phyloP scores from a whole-genome alignment of 1,140 invertebrate species.

The Temnothorax curvispinosus region DNA sequence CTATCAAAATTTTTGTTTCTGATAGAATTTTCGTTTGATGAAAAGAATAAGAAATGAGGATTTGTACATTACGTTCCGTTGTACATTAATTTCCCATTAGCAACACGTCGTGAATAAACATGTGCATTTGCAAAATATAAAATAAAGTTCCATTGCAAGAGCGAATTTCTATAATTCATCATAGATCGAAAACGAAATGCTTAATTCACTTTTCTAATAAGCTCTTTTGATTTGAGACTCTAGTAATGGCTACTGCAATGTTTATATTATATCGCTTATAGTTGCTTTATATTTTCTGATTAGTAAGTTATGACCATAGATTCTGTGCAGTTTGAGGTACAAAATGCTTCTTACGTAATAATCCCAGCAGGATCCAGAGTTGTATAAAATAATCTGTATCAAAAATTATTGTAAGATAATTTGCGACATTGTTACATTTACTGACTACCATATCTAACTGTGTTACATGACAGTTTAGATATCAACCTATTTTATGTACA shows the following conservation, averaged over 20 bases:
- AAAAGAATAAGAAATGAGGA: neutral
- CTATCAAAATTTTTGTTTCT: neutral
- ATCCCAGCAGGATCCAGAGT: slow-evolving; percentile 52
- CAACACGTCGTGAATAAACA: neutral
- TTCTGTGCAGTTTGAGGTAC: slow-evolving; percentile 55
- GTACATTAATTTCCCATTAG: slow-evolving; percentile 20
- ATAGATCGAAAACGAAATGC: neutral
- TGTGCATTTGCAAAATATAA: neutral
- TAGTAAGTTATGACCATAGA: slow-evolving; percentile 65
- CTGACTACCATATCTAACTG: slow-evolving; percentile 29
- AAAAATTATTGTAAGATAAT: slow-evolving; percentile 60
- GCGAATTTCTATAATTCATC: slow-evolving; percentile 36
- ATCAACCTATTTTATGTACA: slow-evolving; percentile 54
- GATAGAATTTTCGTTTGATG: neutral
- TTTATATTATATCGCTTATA: slow-evolving; percentile 35
- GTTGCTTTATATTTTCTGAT: slow-evolving; percentile 31
- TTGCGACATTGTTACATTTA: slow-evolving; percentile 46
- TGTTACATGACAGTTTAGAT: slow-evolving; percentile 27
- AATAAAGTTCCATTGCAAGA: neutral
- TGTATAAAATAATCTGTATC: slow-evolving; percentile 61
- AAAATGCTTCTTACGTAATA: slow-evolving; percentile 55
- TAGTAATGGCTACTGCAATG: slow-evolving; percentile 30
- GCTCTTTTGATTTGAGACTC: slow-evolving; percentile 58
- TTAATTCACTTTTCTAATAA: slow-evolving; percentile 34
- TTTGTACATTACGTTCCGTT: neutral